A percentile compares a stretch with the other conserved stretches of the same genome.
phyloP scores from a whole-genome alignment of 2,113 vertebrate species.

The Setophaga kirtlandii region DNA sequence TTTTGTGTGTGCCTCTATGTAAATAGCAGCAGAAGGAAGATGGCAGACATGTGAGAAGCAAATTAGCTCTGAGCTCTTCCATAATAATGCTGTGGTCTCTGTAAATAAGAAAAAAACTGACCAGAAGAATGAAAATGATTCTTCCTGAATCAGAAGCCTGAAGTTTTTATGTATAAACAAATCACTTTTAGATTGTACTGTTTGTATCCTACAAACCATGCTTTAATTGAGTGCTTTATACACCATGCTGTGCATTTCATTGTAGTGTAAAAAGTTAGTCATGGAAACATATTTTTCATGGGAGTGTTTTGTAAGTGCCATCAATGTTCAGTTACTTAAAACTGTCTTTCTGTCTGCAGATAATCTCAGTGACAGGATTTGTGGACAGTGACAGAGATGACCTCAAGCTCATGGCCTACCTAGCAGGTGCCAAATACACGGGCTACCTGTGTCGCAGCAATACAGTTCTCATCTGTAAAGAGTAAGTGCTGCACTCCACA shows the following conservation, averaged over 20 bases:
- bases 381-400: constrained; percentile 94
- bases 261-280: not conserved
- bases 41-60: not conserved
- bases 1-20: not conserved
- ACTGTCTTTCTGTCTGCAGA: constrained; percentile 70
- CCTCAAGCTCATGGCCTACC: constrained; percentile 93
- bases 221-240: not conserved
- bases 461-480: constrained; percentile 96
- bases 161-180: not conserved
- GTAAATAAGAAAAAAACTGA: not conserved
- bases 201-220: not conserved
- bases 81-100: not conserved
- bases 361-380: constrained; percentile 96
- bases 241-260: not conserved
- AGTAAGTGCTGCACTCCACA: constrained; percentile 76
- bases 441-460: constrained; percentile 96
- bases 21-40: not conserved
- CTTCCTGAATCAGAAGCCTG: not conserved
- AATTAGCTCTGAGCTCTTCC: not conserved
- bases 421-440: constrained; percentile 92
- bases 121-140: not conserved
- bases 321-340: not conserved
- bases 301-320: not conserved
- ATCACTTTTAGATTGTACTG: not conserved
- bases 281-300: not conserved